phyloP scores from a whole-genome alignment of 1,140 invertebrate species.

The Neodiprion pinetum region DNA sequence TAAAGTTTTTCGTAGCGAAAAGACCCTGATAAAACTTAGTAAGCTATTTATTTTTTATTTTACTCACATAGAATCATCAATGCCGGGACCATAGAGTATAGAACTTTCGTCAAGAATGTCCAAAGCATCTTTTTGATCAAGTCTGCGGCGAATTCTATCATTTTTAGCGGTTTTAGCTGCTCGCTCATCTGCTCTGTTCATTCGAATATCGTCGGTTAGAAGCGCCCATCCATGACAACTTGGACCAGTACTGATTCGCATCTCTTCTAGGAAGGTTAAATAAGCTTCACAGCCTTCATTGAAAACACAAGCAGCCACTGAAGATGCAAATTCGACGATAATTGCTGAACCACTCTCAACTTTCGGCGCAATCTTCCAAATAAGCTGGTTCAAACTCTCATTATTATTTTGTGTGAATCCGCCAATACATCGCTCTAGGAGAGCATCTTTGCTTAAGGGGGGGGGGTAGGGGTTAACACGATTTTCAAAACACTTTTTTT shows the following conservation, averaged over 20 bases:
- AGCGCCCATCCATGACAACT: constrained; percentile 26
- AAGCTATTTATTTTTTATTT: neutral
- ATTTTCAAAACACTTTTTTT: too few species aligned
- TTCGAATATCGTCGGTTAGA: constrained; percentile 19
- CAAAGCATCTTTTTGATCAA: constrained; percentile 26
- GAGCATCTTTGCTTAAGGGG: too few species aligned
- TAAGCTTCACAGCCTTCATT: constrained; percentile 19
- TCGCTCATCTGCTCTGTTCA: constrained; percentile 24
- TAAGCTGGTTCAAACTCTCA: too few species aligned
- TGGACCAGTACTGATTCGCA: constrained; percentile 22
- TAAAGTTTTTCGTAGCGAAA: constrained; percentile 25
- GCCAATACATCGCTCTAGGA: too few species aligned
- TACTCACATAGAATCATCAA: too few species aligned
- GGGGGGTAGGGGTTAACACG: too few species aligned
- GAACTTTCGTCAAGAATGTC: constrained; percentile 18
- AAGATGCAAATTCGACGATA: constrained; percentile 11
- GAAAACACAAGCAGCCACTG: constrained; percentile 8
- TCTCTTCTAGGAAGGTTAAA: constrained; percentile 22
- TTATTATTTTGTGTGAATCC: too few species aligned
- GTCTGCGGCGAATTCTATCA: constrained; percentile 25
- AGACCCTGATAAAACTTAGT: constrained; percentile 11
- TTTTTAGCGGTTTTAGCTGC: constrained; percentile 22
- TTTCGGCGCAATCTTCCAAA: too few species aligned
- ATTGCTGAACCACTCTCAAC: neutral
- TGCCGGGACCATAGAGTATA: constrained; percentile 4